Conservation (phyloP, 2,888 invertebrate genomes). For the Parelbella ahira region DNA sequence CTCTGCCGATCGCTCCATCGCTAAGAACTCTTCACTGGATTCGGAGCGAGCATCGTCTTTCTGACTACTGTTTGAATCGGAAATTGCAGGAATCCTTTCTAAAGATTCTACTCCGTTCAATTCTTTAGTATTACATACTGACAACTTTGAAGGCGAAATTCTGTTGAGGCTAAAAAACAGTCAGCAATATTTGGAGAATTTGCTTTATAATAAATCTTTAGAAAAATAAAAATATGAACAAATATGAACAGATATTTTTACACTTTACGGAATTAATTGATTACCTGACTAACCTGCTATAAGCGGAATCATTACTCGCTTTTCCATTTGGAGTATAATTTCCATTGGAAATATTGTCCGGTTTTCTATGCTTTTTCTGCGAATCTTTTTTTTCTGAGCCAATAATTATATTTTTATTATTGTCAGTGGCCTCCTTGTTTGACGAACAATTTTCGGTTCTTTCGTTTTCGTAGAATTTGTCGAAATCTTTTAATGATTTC, state of each 20-base stretch:
- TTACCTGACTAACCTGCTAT: constrained; percentile 88
- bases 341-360: constrained; percentile 52
- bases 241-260: no score
- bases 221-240: no score
- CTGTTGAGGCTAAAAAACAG: constrained; percentile 67
- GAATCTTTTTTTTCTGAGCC: constrained; percentile 54
- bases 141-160: constrained; percentile 71
- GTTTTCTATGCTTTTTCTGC: constrained; percentile 55
- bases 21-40: constrained; percentile 72
- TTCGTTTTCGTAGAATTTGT: constrained; percentile 69
- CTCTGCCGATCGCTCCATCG: constrained; percentile 73
- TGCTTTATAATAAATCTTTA: no score
- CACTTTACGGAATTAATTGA: constrained; percentile 5
- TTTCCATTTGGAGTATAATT: constrained; percentile 65
- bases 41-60: constrained; percentile 62
- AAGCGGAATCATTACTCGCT: constrained; percentile 86
- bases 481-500: constrained; percentile 75
- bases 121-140: constrained; percentile 64
- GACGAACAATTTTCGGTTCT: constrained; percentile 49
- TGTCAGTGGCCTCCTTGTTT: constrained; percentile 46
- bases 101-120: constrained; percentile 50
- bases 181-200: no score
- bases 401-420: constrained; percentile 41
- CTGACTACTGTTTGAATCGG: constrained; percentile 59
- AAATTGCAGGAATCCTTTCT: constrained; percentile 55